Evolutionary conservation across 2,888 invertebrate genomes (phyloP), one percentile per base, ranked within the genome.

Genomic region (Caenorhabditis uteleia): DNA sequence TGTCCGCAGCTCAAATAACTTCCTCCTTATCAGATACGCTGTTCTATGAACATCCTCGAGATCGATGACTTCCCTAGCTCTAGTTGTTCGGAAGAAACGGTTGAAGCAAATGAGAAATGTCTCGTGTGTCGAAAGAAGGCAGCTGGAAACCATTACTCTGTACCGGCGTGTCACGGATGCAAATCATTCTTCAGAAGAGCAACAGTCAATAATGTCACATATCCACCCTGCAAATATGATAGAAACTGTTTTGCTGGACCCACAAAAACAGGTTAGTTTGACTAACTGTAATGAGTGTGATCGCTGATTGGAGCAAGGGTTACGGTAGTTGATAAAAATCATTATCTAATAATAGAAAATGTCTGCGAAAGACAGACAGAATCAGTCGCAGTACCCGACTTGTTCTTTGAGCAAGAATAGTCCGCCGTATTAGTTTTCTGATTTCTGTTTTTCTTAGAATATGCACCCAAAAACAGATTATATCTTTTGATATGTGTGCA

Each of bases 111-210:
- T n/a, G 48, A 58, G 29, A 51, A 46, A 23, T 58, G 58, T 27
- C 18, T 40, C 45, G 58, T 58, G 29, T 58, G 58, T 34, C 50
- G 50, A 7, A 58, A 51, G 20, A 40, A 40, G n/a, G 38, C 58
- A 1, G 58, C 58, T 12, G 58, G 58, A 18, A 58, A 46, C 33
- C 58, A 58, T 20, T 58, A 58, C 27, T 51, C 58, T 21, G 58
- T 58, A 0, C 58, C 58, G 6, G 58, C 58, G 14, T 58, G 58
- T 23, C 58, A 58, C 18, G 58, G 58, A 7, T 58, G 58, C 45
- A 58, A 58, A 42, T 58, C 58, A 7, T 58, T 58, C 31, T 58
- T 58, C 25, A 50, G 58, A 3, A 38, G 58, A 23, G 58, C 58
- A 7, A 42, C 45, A 12, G 20, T 58, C 6, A 23, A 51, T 14